Base-by-base conservation (phyloP, 2,888 invertebrate genomes). In the Dasypogon diadema region DNA sequence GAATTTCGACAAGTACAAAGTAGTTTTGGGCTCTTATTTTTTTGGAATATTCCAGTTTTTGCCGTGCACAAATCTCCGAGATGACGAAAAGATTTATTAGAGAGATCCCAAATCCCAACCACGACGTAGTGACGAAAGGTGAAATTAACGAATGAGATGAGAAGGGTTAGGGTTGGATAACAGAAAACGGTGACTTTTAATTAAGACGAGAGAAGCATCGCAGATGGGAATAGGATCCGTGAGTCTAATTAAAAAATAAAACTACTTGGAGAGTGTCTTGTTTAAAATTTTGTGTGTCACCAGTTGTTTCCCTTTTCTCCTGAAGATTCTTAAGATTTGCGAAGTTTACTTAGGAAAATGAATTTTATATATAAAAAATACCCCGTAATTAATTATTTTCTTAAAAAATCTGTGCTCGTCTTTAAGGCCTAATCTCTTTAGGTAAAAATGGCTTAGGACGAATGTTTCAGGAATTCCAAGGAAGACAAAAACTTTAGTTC, bases 121-220 rank as follows among this genome's bases (percentile, higher is more conserved):
- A 18, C n/a, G n/a, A n/a, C 18, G 8, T 18, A 30, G 16, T 21
- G 54, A n/a, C 14, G 30, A 70, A 34, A 54, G 30, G 34, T 34
- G 54, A 54, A 70, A 70, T 54, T 51, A 48, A 48, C 18, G 60
- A 34, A 21, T 37, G 21, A 46, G 65, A 65, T 65, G 48, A 63
- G 63, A 30, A 42, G 51, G 65, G 65, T 65, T 16, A 14, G 37
- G 48, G 46, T 46, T 65, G 34, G 24, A 46, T 46, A 65, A 65
- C 65, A 48, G 54, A 70, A 70, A 70, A 18, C 54, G 30, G 54
- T 70, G 54, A 37, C 54, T 51, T 70, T 68, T 70, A 70, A 70
- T 70, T 70, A 70, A 54, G 70, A 54, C 54, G 42, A 70, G 54
- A 34, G 70, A 26, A 18, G 65, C 42, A 16, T 12, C 18, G 12